Evolutionary conservation across 2,888 invertebrate genomes (phyloP), one percentile per base, ranked within the genome.

Genomic region (Pterostichus niger): DNA sequence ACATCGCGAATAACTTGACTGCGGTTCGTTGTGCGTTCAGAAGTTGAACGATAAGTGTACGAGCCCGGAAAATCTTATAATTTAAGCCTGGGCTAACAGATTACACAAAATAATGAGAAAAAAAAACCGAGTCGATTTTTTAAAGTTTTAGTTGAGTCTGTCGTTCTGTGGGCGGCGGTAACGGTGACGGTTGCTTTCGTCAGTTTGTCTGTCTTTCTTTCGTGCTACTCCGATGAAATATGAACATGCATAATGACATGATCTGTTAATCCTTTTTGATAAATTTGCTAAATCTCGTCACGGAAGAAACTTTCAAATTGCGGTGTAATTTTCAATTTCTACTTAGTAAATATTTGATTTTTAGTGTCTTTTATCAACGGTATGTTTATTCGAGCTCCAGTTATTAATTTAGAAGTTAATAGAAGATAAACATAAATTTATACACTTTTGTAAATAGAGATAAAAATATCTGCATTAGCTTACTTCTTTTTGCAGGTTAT

Each of bases 41-140:
- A 64, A 64, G 64, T 64, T 52, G 54, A 31, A 54, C 52, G 75
- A 75, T 75, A 75, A 75, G 75, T 75, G 24, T 75, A 75, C 52
- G 54, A 75, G 75, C 52, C 79, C 79, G 64, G 79, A 79, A 64
- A 79, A 59, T 79, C 64, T 64, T 64, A 64, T 79, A 79, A 79
- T 49, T 61, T 64, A 64, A 64, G 79, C 79, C 79, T 79, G 79
- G 79, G 79, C 64, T 79, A 44, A 79, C 79, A 64, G 61, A 61
- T 79, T 79, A 33, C 79, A 79, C 61, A 49, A 64, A 64, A 79
- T 79, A 64, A 64, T 79, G 35, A 79, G 46, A 75, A 75, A 54
- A 54, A 64, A 64, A 71, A 15, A n/a, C n/a, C 44, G 17, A 40
- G 68, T 15, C 68, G 17, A 71, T 44, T 44, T 71, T 64, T 44